Conservation (phyloP, 92 coral and sea anemone species). For the Nematostella vectensis region DNA sequence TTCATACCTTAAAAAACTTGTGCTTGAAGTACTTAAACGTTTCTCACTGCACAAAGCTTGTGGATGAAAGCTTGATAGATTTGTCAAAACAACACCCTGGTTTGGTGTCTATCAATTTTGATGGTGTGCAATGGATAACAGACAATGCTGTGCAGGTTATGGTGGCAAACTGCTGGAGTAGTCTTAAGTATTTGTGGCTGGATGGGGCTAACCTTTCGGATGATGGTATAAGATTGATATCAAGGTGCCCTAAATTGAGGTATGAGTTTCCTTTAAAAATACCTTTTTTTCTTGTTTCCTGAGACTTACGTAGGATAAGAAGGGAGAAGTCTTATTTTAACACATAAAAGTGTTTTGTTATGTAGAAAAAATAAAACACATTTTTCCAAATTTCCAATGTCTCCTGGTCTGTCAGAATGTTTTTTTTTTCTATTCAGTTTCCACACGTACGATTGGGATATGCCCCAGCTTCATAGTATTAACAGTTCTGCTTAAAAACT, state of each 20-base stretch:
- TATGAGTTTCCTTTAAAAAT: conserved; percentile 15
- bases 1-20: conserved; percentile 30
- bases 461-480: no score
- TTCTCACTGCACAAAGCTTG: conserved; percentile 70
- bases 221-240: conserved; percentile 45
- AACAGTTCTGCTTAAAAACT: no score
- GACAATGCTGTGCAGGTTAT: conserved; percentile 61
- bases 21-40: conserved; percentile 49
- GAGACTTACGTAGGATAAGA: no score
- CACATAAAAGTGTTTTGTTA: neutral
- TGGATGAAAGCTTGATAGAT: conserved; percentile 50
- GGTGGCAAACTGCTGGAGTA: conserved; percentile 43
- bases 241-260: conserved; percentile 64
- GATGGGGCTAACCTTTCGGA: conserved; percentile 91
- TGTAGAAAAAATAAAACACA: neutral
- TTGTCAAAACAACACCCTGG: conserved; percentile 38
- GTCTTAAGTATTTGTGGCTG: conserved; percentile 67
- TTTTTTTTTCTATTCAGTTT: no score
- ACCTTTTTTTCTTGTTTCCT: no score
- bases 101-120: conserved; percentile 62
- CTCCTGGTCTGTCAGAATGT: no score
- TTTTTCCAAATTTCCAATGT: no score
- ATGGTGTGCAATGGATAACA: conserved; percentile 93
- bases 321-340: no score
- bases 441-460: no score